A percentile compares a stretch with the other conserved stretches of the same genome.
phyloP scores from a whole-genome alignment of 2,113 vertebrate species.

The Rattus rattus region DNA sequence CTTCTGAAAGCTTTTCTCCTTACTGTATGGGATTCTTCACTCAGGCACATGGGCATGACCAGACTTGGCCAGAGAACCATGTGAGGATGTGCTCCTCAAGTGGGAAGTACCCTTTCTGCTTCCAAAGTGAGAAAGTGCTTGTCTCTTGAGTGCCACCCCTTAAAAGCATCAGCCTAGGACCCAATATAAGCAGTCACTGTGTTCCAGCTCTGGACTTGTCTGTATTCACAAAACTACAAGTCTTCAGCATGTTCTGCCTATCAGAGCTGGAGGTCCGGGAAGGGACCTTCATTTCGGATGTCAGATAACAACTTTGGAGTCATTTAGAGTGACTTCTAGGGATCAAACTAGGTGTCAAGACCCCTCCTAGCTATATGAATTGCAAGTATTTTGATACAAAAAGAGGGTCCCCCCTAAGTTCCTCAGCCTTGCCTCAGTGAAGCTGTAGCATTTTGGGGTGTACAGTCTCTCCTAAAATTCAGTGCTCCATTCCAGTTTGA shows the following conservation, averaged over 20 bases:
- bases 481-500: neutral
- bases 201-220: neutral
- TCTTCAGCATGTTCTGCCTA: neutral
- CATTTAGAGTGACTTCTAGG: neutral
- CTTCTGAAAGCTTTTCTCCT: neutral
- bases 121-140: neutral
- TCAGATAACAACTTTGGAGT: neutral
- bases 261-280: neutral
- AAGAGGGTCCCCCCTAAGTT: neutral
- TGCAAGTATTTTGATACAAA: neutral
- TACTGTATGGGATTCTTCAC: too few relatives aligned
- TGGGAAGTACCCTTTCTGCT: neutral
- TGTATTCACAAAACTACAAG: neutral
- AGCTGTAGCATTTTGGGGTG: neutral
- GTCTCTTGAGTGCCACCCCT: neutral
- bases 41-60: neutral
- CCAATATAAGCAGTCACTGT: neutral
- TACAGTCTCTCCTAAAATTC: neutral
- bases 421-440: neutral
- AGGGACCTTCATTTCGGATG: neutral
- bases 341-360: neutral
- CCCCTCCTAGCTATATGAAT: neutral
- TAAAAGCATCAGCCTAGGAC: too few relatives aligned
- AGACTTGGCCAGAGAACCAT: neutral
- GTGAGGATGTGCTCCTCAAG: neutral